Percentiles rank a stretch among this genome's conserved stretches.
Evolutionary conservation across 2,113 vertebrate species (phyloP).

Genomic region (Pedionomus torquatus): DNA sequence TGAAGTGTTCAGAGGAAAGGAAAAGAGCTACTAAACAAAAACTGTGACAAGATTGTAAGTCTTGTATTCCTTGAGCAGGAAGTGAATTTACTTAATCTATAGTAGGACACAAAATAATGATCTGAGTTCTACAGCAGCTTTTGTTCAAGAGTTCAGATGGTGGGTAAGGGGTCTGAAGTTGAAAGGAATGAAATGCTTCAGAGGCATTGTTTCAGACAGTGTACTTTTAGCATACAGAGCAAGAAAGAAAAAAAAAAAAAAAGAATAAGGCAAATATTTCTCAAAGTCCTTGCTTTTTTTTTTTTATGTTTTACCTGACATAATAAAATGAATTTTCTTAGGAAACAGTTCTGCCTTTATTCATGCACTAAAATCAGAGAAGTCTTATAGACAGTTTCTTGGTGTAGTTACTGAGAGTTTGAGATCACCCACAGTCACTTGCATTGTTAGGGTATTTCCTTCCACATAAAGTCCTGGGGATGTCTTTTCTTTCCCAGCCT

Average conservation of each 20-base stretch:
- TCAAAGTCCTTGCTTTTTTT: not conserved
- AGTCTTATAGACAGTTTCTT: not conserved
- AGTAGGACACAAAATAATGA: constrained; percentile 25
- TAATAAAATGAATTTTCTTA: not conserved
- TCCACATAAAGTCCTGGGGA: not conserved
- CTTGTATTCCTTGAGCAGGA: not conserved
- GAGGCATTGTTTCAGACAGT: not conserved
- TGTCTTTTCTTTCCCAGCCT: not conserved
- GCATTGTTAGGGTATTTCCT: not conserved
- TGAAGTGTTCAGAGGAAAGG: not conserved
- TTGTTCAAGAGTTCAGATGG: constrained; percentile 11
- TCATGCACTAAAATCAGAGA: not conserved
- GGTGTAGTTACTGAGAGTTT: not conserved
- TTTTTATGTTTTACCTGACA: not conserved
- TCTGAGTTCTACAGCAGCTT: not conserved
- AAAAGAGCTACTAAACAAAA: constrained; percentile 8
- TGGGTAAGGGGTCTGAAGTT: constrained; percentile 19
- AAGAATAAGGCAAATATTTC: not conserved
- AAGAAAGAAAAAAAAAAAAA: not conserved
- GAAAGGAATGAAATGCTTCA: constrained; percentile 7
- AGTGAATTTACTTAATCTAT: not conserved
- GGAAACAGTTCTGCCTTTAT: not conserved
- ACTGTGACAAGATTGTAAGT: not conserved
- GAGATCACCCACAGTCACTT: not conserved
- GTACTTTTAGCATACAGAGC: constrained; percentile 5